Evolutionary conservation across 2,888 invertebrate species (phyloP).

Genomic region (Petrolisthes cinctipes): DNA sequence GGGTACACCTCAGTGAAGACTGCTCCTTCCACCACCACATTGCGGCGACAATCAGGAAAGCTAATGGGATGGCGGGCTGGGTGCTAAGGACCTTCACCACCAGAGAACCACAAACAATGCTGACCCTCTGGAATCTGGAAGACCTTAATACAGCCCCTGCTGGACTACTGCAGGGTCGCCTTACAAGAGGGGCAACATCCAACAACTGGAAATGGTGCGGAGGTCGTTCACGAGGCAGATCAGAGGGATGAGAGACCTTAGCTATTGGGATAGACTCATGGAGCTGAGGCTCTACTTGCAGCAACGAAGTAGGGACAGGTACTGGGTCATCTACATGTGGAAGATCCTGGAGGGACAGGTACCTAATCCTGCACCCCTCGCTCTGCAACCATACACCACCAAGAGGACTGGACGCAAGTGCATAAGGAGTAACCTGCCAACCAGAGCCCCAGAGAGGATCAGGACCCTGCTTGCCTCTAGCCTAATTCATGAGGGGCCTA

Average conservation of each 20-base stretch:
- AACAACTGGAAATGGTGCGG: background rate
- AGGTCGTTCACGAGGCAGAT: background rate
- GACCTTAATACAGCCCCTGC: background rate
- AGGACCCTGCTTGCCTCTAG: background rate
- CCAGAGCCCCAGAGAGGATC: background rate
- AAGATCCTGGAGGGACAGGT: background rate
- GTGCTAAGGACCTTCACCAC: too few species aligned
- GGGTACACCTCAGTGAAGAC: background rate
- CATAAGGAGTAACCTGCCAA: background rate
- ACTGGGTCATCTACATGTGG: background rate
- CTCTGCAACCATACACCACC: background rate
- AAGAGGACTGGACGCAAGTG: background rate
- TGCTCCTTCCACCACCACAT: too few species aligned
- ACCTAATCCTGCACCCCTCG: background rate
- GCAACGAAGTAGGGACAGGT: background rate
- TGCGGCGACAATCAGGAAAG: too few species aligned
- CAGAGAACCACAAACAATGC: conserved; percentile 16
- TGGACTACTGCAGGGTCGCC: background rate
- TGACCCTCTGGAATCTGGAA: background rate
- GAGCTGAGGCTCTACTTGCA: conserved; percentile 3
- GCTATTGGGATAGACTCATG: background rate
- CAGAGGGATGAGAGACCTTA: background rate
- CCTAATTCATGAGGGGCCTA: background rate
- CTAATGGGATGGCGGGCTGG: too few species aligned
- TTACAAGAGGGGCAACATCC: background rate